These are phyloP conservation scores for Macroramphosus scolopax DNA, from an alignment of 2,797 vertebrate genomes.

Conservation along the genomic window DNA sequence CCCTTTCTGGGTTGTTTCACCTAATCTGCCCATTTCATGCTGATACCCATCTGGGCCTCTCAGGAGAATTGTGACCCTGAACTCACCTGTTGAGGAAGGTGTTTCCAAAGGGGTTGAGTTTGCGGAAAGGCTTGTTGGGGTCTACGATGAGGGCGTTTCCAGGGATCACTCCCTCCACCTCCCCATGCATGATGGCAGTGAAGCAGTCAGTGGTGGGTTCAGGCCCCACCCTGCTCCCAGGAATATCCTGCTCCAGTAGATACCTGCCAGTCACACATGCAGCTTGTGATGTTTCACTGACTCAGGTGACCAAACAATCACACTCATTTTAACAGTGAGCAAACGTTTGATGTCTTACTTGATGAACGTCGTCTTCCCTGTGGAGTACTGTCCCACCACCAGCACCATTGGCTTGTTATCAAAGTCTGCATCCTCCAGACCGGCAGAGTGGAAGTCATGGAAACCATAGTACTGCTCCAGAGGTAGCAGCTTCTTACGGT, in stretches of 20 bases:
- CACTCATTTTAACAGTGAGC: background rate
- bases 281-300: background rate
- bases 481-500: conserved; percentile 86
- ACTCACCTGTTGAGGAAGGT: conserved; percentile 92
- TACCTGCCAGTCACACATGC: conserved; percentile 72
- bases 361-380: conserved; percentile 94
- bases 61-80: conserved; percentile 3
- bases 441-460: conserved; percentile 88
- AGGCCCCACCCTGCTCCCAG: conserved; percentile 88
- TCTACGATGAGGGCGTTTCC: conserved; percentile 94
- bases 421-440: conserved; percentile 91
- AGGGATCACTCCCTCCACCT: conserved; percentile 84
- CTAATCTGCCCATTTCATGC: no score
- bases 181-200: conserved; percentile 92
- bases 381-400: conserved; percentile 93
- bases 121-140: conserved; percentile 92
- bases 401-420: conserved; percentile 95
- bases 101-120: conserved; percentile 93
- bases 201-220: conserved; percentile 95
- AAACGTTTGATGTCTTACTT: conserved; percentile 69
- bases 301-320: background rate
- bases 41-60: background rate
- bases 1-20: conserved; percentile 11
- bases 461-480: conserved; percentile 90
- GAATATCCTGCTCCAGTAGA: conserved; percentile 91